A percentile compares a stretch with the other conserved stretches of the same genome.
Conservation (phyloP, 2,797 vertebrate species). For the Balearica regulorum region DNA sequence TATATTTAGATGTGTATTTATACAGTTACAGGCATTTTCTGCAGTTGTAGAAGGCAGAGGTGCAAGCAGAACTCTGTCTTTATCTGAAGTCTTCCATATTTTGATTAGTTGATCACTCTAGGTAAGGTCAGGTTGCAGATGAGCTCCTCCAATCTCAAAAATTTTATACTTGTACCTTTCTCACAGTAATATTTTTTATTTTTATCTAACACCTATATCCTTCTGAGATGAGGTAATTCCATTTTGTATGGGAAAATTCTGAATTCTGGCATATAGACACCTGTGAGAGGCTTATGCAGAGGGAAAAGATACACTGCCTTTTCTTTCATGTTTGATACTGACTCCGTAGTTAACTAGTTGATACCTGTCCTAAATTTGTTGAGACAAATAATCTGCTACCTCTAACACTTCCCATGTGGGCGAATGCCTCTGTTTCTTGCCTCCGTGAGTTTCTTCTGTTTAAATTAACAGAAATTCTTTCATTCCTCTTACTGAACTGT, state of each 20-base stretch:
- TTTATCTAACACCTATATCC: neutral
- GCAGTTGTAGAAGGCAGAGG: neutral
- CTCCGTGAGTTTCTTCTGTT: neutral
- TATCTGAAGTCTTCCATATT: neutral
- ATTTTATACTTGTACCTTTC: neutral
- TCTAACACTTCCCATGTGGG: neutral
- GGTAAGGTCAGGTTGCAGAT: neutral
- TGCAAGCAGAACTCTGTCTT: neutral
- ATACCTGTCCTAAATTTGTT: neutral
- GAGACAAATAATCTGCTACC: neutral
- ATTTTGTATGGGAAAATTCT: neutral
- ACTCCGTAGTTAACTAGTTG: neutral
- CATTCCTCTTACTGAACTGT: neutral
- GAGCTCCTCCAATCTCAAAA: neutral
- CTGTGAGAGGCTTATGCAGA: neutral
- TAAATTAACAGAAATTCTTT: neutral
- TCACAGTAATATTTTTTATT: neutral
- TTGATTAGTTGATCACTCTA: neutral
- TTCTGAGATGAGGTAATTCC: neutral
- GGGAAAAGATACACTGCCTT: neutral
- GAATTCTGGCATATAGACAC: neutral
- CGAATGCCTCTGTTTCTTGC: neutral
- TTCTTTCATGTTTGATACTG: neutral
- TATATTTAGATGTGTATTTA: neutral
- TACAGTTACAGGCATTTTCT: neutral